These are phyloP conservation scores for Saguinus imperator DNA, from an alignment of 2,113 vertebrate species.

Conservation along the genomic window DNA sequence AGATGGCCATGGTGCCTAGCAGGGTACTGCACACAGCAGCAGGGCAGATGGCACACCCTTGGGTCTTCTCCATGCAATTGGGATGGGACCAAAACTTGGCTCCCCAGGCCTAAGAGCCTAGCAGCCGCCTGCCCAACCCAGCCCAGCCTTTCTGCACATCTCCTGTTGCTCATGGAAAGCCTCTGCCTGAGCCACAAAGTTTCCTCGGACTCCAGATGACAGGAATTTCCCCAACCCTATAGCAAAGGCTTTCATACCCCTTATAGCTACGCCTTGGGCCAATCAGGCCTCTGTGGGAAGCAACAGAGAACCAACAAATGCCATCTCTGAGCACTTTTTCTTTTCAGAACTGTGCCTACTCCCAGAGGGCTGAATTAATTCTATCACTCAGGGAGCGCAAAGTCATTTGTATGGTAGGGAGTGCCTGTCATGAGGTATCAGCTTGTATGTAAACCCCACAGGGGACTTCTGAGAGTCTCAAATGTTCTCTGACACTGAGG, in stretches of 20 bases:
- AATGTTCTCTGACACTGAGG: not conserved
- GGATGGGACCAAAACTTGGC: not conserved
- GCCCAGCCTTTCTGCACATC: not conserved
- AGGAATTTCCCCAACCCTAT: not conserved
- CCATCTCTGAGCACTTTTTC: not conserved
- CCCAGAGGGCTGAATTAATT: not conserved
- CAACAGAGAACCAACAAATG: not conserved
- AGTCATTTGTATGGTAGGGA: too few species aligned
- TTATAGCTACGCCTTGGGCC: not conserved
- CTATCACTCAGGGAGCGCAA: not conserved
- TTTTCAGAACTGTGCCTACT: not conserved
- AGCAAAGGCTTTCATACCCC: not conserved
- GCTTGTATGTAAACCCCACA: not conserved
- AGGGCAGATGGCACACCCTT: not conserved
- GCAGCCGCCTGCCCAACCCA: fast-evolving
- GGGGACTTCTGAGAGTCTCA: not conserved
- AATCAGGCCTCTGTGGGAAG: not conserved
- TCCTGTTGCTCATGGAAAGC: not conserved
- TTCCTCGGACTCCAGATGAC: not conserved
- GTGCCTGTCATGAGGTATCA: not conserved
- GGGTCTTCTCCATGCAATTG: not conserved
- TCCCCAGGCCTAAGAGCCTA: not conserved
- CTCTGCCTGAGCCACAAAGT: not conserved
- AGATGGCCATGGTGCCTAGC: not conserved
- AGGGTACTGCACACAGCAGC: not conserved